phyloP scores from a whole-genome alignment of 1,140 invertebrate genomes.

The Manduca sexta region DNA sequence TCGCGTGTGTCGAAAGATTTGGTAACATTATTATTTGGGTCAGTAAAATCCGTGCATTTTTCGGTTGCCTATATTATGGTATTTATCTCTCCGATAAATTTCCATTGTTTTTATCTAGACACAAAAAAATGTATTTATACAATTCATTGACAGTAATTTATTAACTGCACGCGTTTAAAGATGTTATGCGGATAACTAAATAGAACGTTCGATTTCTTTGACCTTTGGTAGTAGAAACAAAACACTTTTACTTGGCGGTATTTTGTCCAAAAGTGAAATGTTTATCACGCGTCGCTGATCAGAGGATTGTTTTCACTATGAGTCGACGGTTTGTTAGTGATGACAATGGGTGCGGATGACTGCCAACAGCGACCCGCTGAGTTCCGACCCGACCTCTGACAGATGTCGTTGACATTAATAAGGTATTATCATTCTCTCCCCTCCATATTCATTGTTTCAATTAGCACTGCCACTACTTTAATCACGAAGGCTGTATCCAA shows the following conservation, averaged over 20 bases:
- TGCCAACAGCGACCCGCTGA: constrained; percentile 33
- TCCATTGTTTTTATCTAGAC: too few relatives aligned
- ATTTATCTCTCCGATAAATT: too few relatives aligned
- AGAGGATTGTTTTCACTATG: constrained; percentile 51
- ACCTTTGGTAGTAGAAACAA: constrained; percentile 24
- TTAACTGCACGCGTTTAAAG: constrained; percentile 9
- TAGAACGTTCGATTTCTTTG: constrained; percentile 16
- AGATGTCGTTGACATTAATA: constrained; percentile 10
- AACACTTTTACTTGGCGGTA: constrained; percentile 33
- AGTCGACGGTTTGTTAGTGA: constrained; percentile 33
- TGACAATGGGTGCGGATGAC: constrained; percentile 41
- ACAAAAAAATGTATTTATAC: constrained; percentile 8
- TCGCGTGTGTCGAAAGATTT: background rate
- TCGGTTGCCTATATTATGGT: too few relatives aligned
- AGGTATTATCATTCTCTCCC: background rate
- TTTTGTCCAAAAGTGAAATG: constrained; percentile 35
- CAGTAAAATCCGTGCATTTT: too few relatives aligned
- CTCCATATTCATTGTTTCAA: too few relatives aligned
- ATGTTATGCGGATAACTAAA: constrained; percentile 7
- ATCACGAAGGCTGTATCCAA: too few relatives aligned
- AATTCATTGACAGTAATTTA: constrained; percentile 12
- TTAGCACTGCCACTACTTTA: too few relatives aligned
- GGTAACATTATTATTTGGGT: background rate
- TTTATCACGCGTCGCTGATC: constrained; percentile 23
- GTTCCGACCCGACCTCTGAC: constrained; percentile 18